A percentile compares a stretch with the other conserved stretches of the same genome.
Conservation (phyloP, 2,888 invertebrate genomes). For the Protula sp. region DNA sequence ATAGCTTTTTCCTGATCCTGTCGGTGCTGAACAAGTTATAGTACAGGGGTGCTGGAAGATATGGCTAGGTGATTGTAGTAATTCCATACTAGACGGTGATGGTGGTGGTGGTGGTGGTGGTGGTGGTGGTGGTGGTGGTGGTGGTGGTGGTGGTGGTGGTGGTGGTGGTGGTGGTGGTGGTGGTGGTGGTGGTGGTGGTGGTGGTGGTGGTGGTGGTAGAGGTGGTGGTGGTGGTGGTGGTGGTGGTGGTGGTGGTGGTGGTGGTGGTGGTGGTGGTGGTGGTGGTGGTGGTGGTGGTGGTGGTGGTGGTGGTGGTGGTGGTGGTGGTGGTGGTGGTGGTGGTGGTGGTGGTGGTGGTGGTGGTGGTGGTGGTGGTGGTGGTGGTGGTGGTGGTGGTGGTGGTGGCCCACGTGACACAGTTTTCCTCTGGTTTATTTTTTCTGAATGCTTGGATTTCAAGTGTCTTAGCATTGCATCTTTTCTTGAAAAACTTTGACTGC, state of each 20-base stretch:
- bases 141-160: slow-evolving; percentile 8
- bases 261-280: slow-evolving; percentile 12
- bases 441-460: too few relatives aligned
- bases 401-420: too few relatives aligned
- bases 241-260: slow-evolving; percentile 12
- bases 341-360: slow-evolving; percentile 12
- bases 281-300: slow-evolving; percentile 12
- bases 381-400: slow-evolving; percentile 12
- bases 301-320: slow-evolving; percentile 12
- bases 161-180: slow-evolving; percentile 12
- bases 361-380: slow-evolving; percentile 12
- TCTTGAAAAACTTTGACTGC: too few relatives aligned
- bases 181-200: slow-evolving; percentile 12
- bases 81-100: too few relatives aligned
- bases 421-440: too few relatives aligned
- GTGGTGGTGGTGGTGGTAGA: too few relatives aligned
- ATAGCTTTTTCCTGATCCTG: too few relatives aligned
- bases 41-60: too few relatives aligned
- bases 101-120: slow-evolving; percentile 9
- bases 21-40: too few relatives aligned
- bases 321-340: slow-evolving; percentile 12
- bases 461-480: too few relatives aligned
- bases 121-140: slow-evolving; percentile 9
- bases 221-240: too few relatives aligned
- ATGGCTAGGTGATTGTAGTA: too few relatives aligned